phyloP scores from a whole-genome alignment of 2,113 vertebrate species.

The Pogona vitticeps region DNA sequence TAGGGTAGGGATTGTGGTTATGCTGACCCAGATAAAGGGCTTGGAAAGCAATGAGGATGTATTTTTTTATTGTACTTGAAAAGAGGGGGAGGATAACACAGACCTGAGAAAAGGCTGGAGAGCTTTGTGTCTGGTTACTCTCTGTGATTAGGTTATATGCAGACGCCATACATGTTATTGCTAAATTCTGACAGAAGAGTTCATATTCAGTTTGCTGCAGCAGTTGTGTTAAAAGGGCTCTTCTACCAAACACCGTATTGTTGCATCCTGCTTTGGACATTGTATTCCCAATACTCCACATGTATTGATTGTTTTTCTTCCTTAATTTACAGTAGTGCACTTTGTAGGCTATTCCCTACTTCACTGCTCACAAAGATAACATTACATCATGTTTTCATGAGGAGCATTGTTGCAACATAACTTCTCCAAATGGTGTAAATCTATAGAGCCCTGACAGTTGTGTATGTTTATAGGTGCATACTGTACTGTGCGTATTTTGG shows the following conservation, averaged over 20 bases:
- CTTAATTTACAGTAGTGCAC: not conserved
- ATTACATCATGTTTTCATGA: not conserved
- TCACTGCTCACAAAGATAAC: not conserved
- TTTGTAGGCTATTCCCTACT: not conserved
- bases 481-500: not conserved
- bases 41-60: conserved; percentile 36
- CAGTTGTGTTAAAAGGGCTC: not conserved
- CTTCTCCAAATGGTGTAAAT: not conserved
- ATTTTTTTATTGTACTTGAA: conserved; percentile 19
- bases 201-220: not conserved
- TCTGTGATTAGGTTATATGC: not conserved
- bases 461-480: too few relatives aligned
- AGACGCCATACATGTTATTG: fast-evolving
- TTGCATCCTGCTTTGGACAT: not conserved
- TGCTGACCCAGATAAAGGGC: conserved; percentile 59
- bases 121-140: not conserved
- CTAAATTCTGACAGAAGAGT: not conserved
- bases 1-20: conserved; percentile 43
- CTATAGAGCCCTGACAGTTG: not conserved
- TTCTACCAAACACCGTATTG: not conserved
- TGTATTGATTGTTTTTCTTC: not conserved
- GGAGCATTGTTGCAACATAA: not conserved
- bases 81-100: not conserved
- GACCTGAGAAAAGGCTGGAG: not conserved
- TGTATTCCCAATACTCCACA: not conserved